Percentiles rank a stretch among this genome's conserved stretches.
Conservation (phyloP, 2,113 vertebrate genomes). For the Macrotis lagotis region DNA sequence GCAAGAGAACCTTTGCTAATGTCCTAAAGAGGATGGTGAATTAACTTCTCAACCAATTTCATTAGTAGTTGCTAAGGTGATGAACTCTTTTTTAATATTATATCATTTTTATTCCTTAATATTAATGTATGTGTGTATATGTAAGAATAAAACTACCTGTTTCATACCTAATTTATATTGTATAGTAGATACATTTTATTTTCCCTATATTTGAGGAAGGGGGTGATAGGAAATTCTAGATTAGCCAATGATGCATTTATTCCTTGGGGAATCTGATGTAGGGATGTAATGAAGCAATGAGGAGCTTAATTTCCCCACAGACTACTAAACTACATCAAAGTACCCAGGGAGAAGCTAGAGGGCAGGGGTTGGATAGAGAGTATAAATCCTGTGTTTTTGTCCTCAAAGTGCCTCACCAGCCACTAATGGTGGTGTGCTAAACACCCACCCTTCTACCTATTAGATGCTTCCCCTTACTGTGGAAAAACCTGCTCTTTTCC, state of each 20-base stretch:
- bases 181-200: neutral
- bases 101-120: neutral
- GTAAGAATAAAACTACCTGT: neutral
- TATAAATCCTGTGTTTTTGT: neutral
- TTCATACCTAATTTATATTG: neutral
- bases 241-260: neutral
- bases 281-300: neutral
- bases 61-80: neutral
- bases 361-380: neutral
- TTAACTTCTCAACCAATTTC: neutral
- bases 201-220: neutral
- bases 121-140: neutral
- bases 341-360: neutral
- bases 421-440: too few relatives aligned
- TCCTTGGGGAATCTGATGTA: neutral
- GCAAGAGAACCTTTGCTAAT: neutral
- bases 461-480: neutral
- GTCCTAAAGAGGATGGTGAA: neutral
- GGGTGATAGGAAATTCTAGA: neutral
- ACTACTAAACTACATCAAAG: neutral
- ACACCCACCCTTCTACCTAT: neutral
- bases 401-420: neutral
- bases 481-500: neutral
- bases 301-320: neutral
- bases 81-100: neutral